Percentiles rank a stretch among this genome's conserved stretches.
Conservation (phyloP, 2,888 invertebrate genomes). For the Temnothorax unifasciatus region DNA sequence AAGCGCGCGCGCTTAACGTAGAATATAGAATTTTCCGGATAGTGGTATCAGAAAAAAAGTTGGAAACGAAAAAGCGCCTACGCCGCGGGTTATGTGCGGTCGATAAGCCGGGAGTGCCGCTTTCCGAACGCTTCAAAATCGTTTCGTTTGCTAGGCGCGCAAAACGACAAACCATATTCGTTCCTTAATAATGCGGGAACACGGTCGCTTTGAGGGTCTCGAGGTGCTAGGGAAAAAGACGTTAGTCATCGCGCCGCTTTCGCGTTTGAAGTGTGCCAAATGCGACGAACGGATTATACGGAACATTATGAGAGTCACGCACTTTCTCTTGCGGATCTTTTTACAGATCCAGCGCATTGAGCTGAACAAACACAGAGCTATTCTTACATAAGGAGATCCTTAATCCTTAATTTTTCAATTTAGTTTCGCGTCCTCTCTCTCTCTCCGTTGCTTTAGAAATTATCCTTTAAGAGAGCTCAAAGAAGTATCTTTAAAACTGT, state of each 20-base stretch:
- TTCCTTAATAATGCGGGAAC: conserved; percentile 63
- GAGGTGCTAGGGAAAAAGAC: background rate
- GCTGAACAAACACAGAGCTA: background rate
- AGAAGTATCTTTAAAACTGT: background rate
- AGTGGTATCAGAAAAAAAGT: conserved; percentile 9
- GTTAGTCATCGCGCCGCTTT: conserved; percentile 29
- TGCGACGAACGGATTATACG: conserved; percentile 27
- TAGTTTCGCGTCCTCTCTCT: background rate
- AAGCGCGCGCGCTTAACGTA: conserved; percentile 37
- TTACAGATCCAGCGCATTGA: background rate
- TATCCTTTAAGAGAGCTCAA: background rate
- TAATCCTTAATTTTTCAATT: background rate
- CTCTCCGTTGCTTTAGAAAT: background rate
- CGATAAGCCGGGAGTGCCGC: conserved; percentile 26
- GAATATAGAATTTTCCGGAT: conserved; percentile 46
- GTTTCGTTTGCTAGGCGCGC: conserved; percentile 29
- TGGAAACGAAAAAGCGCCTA: conserved; percentile 9
- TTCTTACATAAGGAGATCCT: background rate
- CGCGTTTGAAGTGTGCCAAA: conserved; percentile 29
- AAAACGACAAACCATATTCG: conserved; percentile 64
- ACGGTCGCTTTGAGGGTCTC: conserved; percentile 43
- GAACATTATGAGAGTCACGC: conserved; percentile 9
- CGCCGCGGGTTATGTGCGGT: conserved; percentile 9
- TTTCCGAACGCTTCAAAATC: conserved; percentile 48
- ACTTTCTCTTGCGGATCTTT: conserved; percentile 24